Base-by-base conservation (phyloP, 2,797 vertebrate genomes). In the Sebastes ruberrimus region DNA sequence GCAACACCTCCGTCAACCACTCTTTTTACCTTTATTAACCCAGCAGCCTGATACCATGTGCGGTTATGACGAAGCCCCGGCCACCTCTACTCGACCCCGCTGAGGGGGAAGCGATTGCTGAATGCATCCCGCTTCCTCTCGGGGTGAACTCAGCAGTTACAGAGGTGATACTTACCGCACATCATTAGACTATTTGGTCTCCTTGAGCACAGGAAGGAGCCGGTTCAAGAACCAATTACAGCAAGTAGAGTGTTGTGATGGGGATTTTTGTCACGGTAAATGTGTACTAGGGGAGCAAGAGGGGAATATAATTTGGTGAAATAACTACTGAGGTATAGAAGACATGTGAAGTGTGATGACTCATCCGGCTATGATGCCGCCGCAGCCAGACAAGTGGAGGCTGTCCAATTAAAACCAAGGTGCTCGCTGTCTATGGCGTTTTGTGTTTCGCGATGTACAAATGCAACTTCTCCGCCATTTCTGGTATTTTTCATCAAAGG, bases 181-280 rank as follows among this genome's bases (percentile, higher is more conserved):
- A 61, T 77, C 70, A 81, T 78, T 81, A 75, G 35, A 68, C 72
- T 66, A 33, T 57, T 82, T 80, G 16, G 46, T 82, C 69, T 80
- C 69, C 69, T 72, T 74, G 46, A 61, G 53, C 74, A 72, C 30
- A 77, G 71, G 52, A 66, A 77, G 28, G 42, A 71, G 63, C 60
- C 18, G 35, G 11, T 73, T 83, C 53, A 76, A 83, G 79, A 86
- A 81, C 61, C 75, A 86, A 86, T 88, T 86, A 88, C 56, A 57
- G 67, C 53, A 16, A 61, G 71, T 23, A 18, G n/a, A 81, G 63
- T 73, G 65, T 61, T 69, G 73, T 52, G 65, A 72, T 66, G 59
- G 70, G 49, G 20, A 71, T 76, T 84, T 88, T 79, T 28, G 38
- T 73, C 66, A 61, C 33, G 23, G 60, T 46, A 60, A 78, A 76